Evolutionary conservation across 2,113 vertebrate species (phyloP).

Genomic region (Indri indri): DNA sequence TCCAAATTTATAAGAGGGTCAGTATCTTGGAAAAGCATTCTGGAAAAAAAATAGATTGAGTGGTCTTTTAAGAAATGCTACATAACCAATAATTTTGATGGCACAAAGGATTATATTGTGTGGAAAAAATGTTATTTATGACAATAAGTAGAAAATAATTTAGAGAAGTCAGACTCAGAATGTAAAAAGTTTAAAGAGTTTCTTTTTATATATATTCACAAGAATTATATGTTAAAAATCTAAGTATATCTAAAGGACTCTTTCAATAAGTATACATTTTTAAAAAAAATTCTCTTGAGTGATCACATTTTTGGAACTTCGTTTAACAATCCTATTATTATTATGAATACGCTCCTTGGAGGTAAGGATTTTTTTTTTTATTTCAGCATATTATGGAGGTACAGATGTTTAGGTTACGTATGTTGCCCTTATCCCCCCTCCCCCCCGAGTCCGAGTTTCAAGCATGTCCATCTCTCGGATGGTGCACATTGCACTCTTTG

Average conservation of each 20-base stretch:
- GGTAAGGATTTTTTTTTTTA: no score
- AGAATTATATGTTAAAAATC: neutral
- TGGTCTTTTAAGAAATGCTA: neutral
- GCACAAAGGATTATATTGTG: neutral
- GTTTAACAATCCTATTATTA: neutral
- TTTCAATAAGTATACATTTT: neutral
- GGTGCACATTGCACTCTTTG: no score
- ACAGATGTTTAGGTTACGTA: no score
- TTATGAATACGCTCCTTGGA: neutral
- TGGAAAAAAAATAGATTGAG: neutral
- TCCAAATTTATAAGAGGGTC: neutral
- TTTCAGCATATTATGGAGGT: no score
- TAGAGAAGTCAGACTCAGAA: neutral
- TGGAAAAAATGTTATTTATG: neutral
- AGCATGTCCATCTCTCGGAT: no score
- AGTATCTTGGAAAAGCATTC: neutral
- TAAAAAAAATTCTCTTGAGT: neutral
- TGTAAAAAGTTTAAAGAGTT: neutral
- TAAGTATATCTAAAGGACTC: neutral
- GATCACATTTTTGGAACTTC: neutral
- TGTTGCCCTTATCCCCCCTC: no score
- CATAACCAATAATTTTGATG: neutral
- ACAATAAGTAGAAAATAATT: neutral
- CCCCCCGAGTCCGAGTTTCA: no score
- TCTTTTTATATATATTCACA: neutral